These are phyloP conservation scores for Lysandra bellargus DNA, from an alignment of 2,888 invertebrate species.

Conservation along the genomic window DNA sequence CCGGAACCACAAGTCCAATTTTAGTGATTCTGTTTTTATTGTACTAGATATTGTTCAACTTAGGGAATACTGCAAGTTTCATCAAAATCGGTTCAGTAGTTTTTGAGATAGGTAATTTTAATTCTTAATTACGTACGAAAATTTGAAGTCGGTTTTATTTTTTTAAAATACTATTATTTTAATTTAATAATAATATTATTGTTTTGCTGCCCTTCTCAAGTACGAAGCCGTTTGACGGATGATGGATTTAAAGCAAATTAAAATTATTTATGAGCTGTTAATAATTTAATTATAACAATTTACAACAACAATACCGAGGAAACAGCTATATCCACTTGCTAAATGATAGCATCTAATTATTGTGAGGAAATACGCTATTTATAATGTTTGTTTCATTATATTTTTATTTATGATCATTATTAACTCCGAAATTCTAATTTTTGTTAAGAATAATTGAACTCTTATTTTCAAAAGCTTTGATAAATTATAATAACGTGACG, in stretches of 20 bases:
- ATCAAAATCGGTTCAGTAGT: too few species aligned
- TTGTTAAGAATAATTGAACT: too few species aligned
- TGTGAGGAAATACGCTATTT: neutral
- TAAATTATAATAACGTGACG: too few species aligned
- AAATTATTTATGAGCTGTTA: neutral
- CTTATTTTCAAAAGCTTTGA: too few species aligned
- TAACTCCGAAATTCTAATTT: neutral
- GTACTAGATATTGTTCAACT: too few species aligned
- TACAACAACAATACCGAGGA: neutral
- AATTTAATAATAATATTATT: neutral
- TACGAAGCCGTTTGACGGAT: neutral
- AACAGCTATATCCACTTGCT: slow-evolving; percentile 3
- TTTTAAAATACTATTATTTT: too few species aligned
- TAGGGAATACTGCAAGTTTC: too few species aligned
- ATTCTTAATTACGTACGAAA: too few species aligned
- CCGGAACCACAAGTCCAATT: too few species aligned
- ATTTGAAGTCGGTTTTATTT: too few species aligned
- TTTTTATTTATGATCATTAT: neutral
- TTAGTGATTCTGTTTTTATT: too few species aligned
- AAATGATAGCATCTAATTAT: slow-evolving; percentile 8
- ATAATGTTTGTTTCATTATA: neutral
- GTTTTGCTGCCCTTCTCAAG: neutral
- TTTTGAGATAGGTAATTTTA: too few species aligned
- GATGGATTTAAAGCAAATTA: neutral
- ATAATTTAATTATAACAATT: slow-evolving; percentile 1